A percentile compares a stretch with the other conserved stretches of the same genome.
These are phyloP conservation scores for Triplophysa bombifrons DNA, from an alignment of 2,797 vertebrate species.

Conservation along the genomic window DNA sequence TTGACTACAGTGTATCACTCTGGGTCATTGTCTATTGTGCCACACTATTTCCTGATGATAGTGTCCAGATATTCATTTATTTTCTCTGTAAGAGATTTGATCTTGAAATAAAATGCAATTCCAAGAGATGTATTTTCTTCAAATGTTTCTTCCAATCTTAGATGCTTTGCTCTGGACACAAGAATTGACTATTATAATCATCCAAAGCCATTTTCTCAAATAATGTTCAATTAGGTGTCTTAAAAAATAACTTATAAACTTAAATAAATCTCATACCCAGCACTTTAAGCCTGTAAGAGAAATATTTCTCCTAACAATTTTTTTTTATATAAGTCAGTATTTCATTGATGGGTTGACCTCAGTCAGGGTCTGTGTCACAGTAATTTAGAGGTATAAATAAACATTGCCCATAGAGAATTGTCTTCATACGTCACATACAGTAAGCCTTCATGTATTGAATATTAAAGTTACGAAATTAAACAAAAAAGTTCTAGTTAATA, in stretches of 20 bases:
- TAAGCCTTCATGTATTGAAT: too few relatives aligned
- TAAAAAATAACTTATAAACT: too few relatives aligned
- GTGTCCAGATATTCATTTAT: slow-evolving; percentile 15
- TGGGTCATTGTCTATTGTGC: slow-evolving; percentile 14
- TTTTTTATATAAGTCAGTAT: neutral
- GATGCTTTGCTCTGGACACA: neutral
- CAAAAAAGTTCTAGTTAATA: neutral
- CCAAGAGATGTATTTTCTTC: slow-evolving; percentile 15
- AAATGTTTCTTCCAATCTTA: neutral
- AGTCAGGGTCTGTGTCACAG: too few relatives aligned
- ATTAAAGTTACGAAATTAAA: too few relatives aligned
- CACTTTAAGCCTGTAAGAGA: neutral
- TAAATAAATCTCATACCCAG: too few relatives aligned
- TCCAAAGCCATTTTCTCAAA: slow-evolving; percentile 13
- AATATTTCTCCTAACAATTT: neutral
- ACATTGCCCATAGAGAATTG: too few relatives aligned
- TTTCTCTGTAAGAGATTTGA: slow-evolving; percentile 8
- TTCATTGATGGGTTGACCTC: neutral
- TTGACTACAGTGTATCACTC: slow-evolving; percentile 27
- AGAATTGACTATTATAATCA: slow-evolving; percentile 22
- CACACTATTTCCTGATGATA: slow-evolving; percentile 10
- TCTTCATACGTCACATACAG: too few relatives aligned
- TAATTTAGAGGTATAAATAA: too few relatives aligned
- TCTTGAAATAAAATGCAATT: slow-evolving; percentile 36
- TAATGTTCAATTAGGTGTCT: neutral